Base-by-base conservation (phyloP, 37 sponge, comb jelly and placozoan genomes). In the Geodia barretti region DNA sequence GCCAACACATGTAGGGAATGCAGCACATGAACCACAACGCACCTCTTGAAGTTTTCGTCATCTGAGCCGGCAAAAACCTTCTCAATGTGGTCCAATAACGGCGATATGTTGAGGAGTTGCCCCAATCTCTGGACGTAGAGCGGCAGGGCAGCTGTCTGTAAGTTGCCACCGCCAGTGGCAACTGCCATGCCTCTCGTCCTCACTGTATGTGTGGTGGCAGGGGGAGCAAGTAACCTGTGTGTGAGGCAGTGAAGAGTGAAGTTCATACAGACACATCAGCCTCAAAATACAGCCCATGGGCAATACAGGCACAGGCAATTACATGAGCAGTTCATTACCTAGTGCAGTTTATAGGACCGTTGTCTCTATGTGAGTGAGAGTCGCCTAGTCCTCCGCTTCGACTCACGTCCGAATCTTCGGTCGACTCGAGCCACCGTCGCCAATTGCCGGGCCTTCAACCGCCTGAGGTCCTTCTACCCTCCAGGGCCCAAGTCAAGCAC, bases 51-150 rank as follows among this genome's bases (percentile, higher is more conserved):
- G 54, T 14, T 30, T 25, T 68, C 68, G 31, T 68, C 34, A 32
- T 68, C 33, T 3, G 19, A 20, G 71, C 78, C 86, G 3, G 60
- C 63, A 70, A 88, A 79, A 20, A 76, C 60, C 9, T 19, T 29
- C 30, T 95, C 90, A 20, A 92, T 75, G 26, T 89, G 79, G 32
- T 73, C 61, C 4, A 95, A n/a, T 21, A 91, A 47, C 24, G 81
- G 81, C 71, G 80, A 78, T 31, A 95, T 7, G 54, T 83, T 89
- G 25, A 95, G 74, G 23, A 90, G 75, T n/a, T 62, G 34, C 54
- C 86, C 70, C 24, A 92, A 62, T 39, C 64, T 73, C 83, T 90
- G 93, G 0, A 89, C 76, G 60, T 89, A 86, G 17, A 92, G 82
- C 29, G 92, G 92, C 11, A 84, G 68, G 41, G 92, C 91, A 11